phyloP scores from a whole-genome alignment of 1,140 invertebrate species.

The Campoletis sonorensis region DNA sequence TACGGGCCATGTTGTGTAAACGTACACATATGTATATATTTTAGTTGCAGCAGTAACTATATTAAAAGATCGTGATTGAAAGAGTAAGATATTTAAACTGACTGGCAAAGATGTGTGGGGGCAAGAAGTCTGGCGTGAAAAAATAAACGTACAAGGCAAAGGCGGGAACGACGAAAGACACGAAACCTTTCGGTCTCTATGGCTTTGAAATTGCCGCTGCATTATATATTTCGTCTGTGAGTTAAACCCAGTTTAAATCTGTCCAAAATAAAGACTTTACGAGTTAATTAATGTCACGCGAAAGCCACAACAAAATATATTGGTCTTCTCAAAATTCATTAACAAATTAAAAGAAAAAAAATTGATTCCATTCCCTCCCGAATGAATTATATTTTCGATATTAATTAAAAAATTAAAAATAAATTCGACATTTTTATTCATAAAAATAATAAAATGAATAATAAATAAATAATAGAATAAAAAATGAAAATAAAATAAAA shows the following conservation, averaged over 20 bases:
- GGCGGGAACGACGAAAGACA: constrained; percentile 35
- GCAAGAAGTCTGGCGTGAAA: not conserved
- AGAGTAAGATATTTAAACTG: constrained; percentile 17
- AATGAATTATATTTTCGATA: no score
- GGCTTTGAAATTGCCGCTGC: constrained; percentile 37
- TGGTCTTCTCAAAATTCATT: no score
- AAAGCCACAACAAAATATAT: constrained; percentile 35
- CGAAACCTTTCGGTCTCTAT: constrained; percentile 22
- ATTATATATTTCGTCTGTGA: not conserved
- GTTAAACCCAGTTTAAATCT: not conserved
- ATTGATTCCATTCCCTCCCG: not conserved
- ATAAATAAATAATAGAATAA: no score
- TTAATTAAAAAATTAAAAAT: no score
- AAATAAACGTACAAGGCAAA: constrained; percentile 31
- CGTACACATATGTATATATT: not conserved
- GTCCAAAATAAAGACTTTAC: constrained; percentile 45
- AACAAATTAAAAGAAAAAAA: not conserved
- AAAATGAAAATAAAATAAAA: no score
- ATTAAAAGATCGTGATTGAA: constrained; percentile 3
- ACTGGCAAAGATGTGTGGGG: not conserved
- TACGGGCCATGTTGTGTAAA: not conserved
- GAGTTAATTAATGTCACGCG: constrained; percentile 52
- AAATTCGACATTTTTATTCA: no score
- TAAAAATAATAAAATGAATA: no score
- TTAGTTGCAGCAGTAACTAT: not conserved